phyloP scores from a whole-genome alignment of 2,888 invertebrate species.

The Acanthosepion lycidas region DNA sequence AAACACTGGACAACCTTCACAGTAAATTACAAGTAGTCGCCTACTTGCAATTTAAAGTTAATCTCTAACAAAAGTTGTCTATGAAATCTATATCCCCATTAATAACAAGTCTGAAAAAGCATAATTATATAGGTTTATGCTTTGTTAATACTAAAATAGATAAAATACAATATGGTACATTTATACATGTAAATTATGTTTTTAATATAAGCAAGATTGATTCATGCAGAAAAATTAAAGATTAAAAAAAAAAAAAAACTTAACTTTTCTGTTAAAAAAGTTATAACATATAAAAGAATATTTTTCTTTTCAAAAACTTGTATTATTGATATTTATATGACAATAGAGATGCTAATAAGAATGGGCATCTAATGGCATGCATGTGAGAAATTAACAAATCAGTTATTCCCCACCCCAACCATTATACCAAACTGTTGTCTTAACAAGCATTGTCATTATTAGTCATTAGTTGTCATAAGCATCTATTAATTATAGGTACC shows the following conservation, averaged over 20 bases:
- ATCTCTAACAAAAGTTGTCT: background rate
- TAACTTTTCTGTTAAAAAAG: background rate
- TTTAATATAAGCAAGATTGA: background rate
- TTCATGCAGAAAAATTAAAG: background rate
- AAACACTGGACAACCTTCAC: background rate
- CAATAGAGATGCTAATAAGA: background rate
- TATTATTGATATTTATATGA: background rate
- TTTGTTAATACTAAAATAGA: too few relatives aligned
- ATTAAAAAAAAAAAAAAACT: background rate
- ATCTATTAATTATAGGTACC: background rate
- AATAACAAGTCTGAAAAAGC: too few relatives aligned
- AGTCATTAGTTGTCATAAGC: background rate
- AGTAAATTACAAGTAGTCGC: background rate
- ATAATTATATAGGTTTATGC: too few relatives aligned
- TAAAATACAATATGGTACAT: background rate
- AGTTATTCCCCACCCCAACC: too few relatives aligned
- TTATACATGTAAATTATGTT: too few relatives aligned
- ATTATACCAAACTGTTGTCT: too few relatives aligned
- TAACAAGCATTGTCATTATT: background rate
- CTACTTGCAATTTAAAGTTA: background rate
- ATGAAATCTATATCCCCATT: too few relatives aligned
- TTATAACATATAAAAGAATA: background rate
- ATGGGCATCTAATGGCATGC: background rate
- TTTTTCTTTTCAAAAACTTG: background rate
- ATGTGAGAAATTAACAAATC: background rate